phyloP scores from a whole-genome alignment of 2,888 invertebrate species.

The Neria commutata region DNA sequence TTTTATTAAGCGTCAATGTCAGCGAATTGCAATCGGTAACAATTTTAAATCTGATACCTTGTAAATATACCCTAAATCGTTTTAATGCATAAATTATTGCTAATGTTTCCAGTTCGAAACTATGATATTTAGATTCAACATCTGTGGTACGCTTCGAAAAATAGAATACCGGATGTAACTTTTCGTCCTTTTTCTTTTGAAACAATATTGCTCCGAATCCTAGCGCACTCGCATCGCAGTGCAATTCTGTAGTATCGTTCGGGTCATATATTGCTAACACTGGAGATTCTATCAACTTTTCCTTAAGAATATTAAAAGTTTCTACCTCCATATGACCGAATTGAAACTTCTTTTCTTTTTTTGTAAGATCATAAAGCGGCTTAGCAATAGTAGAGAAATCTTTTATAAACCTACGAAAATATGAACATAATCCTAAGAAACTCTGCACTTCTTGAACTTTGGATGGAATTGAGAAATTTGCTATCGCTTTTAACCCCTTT shows the following conservation, averaged over 20 bases:
- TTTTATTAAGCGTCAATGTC: conserved; percentile 30
- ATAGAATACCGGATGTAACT: conserved; percentile 40
- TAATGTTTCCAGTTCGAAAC: conserved; percentile 43
- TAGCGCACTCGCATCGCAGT: conserved; percentile 40
- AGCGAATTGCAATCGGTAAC: conserved; percentile 40
- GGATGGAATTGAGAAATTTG: conserved; percentile 2
- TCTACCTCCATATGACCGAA: not conserved
- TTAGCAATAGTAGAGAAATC: conserved; percentile 1
- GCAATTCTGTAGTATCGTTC: conserved; percentile 37
- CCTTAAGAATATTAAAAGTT: conserved; percentile 14
- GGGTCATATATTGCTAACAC: conserved; percentile 41
- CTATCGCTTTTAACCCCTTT: not conserved
- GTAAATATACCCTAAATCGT: conserved; percentile 38
- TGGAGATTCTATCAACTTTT: conserved; percentile 16
- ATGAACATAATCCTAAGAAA: conserved; percentile 8
- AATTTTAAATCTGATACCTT: conserved; percentile 34
- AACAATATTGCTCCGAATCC: conserved; percentile 41
- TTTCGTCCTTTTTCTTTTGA: conserved; percentile 26
- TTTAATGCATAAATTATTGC: conserved; percentile 39
- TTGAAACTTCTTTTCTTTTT: not conserved
- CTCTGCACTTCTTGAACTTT: not conserved
- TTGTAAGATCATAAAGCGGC: conserved; percentile 7
- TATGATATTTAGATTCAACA: conserved; percentile 36
- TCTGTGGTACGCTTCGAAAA: conserved; percentile 38
- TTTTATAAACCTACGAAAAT: conserved; percentile 8